These are phyloP conservation scores for Enteromius thamalakanensis DNA, from an alignment of 2,797 vertebrate species.

Conservation along the genomic window DNA sequence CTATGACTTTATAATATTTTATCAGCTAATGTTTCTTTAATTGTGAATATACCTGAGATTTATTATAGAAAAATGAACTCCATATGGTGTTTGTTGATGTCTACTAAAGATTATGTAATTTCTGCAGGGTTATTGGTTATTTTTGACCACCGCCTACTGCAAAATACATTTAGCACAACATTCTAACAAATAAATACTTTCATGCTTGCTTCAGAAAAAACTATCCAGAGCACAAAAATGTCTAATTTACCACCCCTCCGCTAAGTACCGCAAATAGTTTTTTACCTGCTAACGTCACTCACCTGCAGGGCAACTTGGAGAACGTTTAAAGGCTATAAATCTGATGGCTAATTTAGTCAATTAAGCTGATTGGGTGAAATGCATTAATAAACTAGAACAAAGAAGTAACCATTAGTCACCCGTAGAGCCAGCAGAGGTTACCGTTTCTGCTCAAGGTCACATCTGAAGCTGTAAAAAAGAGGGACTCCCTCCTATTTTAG, in stretches of 20 bases:
- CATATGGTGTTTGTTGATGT: constrained; percentile 7
- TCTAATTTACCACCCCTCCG: constrained; percentile 2
- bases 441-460: constrained; percentile 20
- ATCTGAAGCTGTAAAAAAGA: background rate
- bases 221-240: background rate
- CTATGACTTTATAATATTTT: background rate
- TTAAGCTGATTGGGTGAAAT: constrained; percentile 37
- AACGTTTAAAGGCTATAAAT: background rate
- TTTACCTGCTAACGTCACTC: constrained; percentile 5
- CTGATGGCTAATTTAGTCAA: constrained; percentile 33
- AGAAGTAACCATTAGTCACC: constrained; percentile 37
- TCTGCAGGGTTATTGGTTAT: background rate
- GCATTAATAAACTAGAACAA: constrained; percentile 32
- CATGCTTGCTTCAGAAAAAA: constrained; percentile 2
- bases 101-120: constrained; percentile 19
- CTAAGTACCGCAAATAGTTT: background rate
- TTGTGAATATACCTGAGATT: background rate
- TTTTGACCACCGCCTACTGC: constrained; percentile 7
- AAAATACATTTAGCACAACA: constrained; percentile 13
- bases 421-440: constrained; percentile 17
- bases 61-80: background rate
- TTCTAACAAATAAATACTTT: background rate
- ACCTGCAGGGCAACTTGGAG: background rate
- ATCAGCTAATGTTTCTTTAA: background rate
- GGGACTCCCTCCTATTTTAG: background rate